These are phyloP conservation scores for Xanthorhoe designata DNA, from an alignment of 2,888 invertebrate genomes.

Conservation along the genomic window DNA sequence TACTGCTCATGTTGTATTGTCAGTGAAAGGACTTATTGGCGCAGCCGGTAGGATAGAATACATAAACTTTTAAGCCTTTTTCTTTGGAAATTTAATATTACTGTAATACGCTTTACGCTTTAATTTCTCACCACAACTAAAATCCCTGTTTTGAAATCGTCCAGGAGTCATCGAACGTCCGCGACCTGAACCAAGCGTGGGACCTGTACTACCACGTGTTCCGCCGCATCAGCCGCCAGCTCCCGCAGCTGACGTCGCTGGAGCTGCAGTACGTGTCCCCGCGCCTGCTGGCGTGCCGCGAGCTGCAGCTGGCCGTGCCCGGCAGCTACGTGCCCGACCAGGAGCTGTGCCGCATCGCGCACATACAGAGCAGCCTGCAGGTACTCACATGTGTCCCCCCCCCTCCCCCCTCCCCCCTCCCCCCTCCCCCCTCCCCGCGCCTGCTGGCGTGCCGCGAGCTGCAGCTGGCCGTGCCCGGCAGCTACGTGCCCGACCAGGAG, in stretches of 20 bases:
- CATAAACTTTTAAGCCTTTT: neutral
- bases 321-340: slow-evolving; percentile 98
- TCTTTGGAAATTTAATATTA: neutral
- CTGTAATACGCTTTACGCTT: neutral
- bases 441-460: slow-evolving; percentile 95
- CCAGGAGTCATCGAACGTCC: slow-evolving; percentile 91
- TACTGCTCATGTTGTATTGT: neutral
- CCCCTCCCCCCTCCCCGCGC: slow-evolving; percentile 98
- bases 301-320: slow-evolving; percentile 98
- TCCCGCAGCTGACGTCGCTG: slow-evolving; percentile 95
- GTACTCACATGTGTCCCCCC: slow-evolving; percentile 99
- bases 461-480: slow-evolving; percentile 98
- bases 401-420: slow-evolving; percentile 94
- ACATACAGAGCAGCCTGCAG: slow-evolving; percentile 95
- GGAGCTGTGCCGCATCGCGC: slow-evolving; percentile 94
- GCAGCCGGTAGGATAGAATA: slow-evolving; percentile 8
- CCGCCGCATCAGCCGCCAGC: slow-evolving; percentile 96
- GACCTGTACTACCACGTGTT: slow-evolving; percentile 99
- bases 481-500: slow-evolving; percentile 96
- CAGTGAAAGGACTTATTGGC: neutral
- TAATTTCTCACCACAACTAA: neutral
- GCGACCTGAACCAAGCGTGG: slow-evolving; percentile 99
- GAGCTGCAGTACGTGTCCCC: slow-evolving; percentile 98
- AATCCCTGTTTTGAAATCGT: neutral
- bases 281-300: slow-evolving; percentile 93